phyloP scores from a whole-genome alignment of 2,797 vertebrate genomes.

The Anguilla obscura region DNA sequence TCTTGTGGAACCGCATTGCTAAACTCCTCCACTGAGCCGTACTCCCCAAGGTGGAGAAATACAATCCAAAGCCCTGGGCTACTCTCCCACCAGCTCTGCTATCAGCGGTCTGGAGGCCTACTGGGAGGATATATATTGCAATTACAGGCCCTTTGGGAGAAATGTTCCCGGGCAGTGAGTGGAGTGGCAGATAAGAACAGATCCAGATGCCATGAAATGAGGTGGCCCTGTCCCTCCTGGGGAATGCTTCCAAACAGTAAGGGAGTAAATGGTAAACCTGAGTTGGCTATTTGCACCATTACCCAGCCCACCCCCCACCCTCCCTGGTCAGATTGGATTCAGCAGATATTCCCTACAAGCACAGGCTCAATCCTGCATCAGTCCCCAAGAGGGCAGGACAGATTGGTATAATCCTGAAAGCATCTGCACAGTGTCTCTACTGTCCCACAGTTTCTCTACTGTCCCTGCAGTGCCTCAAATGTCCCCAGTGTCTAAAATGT shows the following conservation, averaged over 20 bases:
- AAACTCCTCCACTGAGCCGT: background rate
- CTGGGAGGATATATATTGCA: constrained; percentile 1
- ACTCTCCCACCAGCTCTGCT: constrained; percentile 5
- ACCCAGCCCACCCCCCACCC: background rate
- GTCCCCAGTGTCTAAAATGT: background rate
- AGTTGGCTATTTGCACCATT: background rate
- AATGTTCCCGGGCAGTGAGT: background rate
- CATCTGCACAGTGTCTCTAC: background rate
- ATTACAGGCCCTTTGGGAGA: background rate
- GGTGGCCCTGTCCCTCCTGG: background rate
- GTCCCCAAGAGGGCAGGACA: background rate
- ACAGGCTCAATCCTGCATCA: background rate
- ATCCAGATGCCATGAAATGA: background rate
- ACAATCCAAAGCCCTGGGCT: background rate
- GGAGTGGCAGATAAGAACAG: background rate
- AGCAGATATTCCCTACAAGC: background rate
- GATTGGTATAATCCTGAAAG: background rate
- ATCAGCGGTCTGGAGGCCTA: background rate
- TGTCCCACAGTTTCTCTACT: background rate
- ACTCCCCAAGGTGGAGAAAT: background rate
- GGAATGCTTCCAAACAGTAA: background rate
- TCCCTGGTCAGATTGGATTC: background rate
- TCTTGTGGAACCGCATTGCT: background rate
- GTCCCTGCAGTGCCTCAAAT: background rate
- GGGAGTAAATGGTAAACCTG: background rate